Evolutionary conservation across 1,140 invertebrate genomes (phyloP), one percentile per base, ranked within the genome.

Genomic region (Lordiphosa collinella): DNA sequence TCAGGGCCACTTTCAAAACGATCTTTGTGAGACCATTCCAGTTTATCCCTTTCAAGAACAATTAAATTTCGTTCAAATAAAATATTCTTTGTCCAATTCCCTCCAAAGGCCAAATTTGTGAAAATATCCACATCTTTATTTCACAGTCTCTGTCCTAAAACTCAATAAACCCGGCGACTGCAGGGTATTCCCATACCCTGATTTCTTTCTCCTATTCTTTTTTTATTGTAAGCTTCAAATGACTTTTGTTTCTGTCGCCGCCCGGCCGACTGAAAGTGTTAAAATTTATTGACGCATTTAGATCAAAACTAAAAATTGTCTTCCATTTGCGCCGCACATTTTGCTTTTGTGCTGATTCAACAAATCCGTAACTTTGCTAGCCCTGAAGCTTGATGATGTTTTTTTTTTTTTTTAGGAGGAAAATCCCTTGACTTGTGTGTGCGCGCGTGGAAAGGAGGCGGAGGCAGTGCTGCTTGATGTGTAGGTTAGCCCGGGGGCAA

Each of bases 211-310:
- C 35, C 22, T 46, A 35, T 43, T 60, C 55, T 60, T 49, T 40
- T 69, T 78, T 78, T 78, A 73, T 80, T 84, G 62, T 62, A 36
- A 55, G 46, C 35, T 35, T 16, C 37, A 76, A 80, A 80, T 76
- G 67, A 72, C 71, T 80, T 80, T 80, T 79, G 76, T 80, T 82
- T 80, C 75, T 74, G 62, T 71, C 54, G 54, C 53, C 59, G 40
- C 13, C 49, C 22, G 64, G 65, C 14, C 18, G 36, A 69, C 72
- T 62, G 78, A 84, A 82, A 82, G 78, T 82, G 78, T 82, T 82
- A 84, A 62, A 84, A 84, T 84, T 84, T 84, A 84, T 84, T 78
- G 78, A 84, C 78, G 68, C 78, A 84, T 84, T 84, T 85, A 84
- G 78, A 84, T 84, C 78, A 84, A 84, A 84, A 84, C 78, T 82